phyloP scores from a whole-genome alignment of 2,888 invertebrate genomes.

The Apotomis betuletana region DNA sequence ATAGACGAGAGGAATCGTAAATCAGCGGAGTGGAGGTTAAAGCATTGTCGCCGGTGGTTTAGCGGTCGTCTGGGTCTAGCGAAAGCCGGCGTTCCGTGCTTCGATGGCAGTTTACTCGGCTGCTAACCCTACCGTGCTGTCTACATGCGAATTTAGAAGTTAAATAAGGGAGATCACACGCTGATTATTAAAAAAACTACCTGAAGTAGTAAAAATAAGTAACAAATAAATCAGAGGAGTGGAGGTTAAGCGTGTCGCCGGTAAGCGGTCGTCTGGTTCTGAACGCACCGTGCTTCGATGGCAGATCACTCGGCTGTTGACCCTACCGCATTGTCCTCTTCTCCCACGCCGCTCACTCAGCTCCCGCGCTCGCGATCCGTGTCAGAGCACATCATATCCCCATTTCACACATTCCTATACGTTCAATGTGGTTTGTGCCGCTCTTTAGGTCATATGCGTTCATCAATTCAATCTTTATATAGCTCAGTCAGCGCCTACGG shows the following conservation, averaged over 20 bases:
- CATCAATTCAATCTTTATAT: constrained; percentile 5
- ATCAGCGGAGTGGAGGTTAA: constrained; percentile 21
- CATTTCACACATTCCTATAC: constrained; percentile 38
- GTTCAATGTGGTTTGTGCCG: constrained; percentile 6
- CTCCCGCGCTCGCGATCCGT: constrained; percentile 39
- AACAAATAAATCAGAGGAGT: too few species aligned
- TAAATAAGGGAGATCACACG: too few species aligned
- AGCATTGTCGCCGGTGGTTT: constrained; percentile 40
- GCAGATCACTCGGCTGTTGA: constrained; percentile 68
- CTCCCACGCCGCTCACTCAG: constrained; percentile 59
- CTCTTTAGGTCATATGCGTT: constrained; percentile 2
- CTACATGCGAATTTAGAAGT: constrained; percentile 12
- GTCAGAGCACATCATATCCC: constrained; percentile 39
- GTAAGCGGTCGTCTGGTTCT: too few species aligned
- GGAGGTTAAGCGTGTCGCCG: too few species aligned
- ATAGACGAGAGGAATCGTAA: constrained; percentile 19
- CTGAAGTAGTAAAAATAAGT: too few species aligned
- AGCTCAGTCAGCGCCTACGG: too few species aligned
- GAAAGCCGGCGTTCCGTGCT: constrained; percentile 34
- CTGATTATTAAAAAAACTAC: too few species aligned
- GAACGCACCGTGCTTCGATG: constrained; percentile 42
- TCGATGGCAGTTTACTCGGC: constrained; percentile 56
- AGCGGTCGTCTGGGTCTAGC: constrained; percentile 46
- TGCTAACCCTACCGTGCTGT: constrained; percentile 73
- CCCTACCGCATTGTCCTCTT: constrained; percentile 66